Conservation (phyloP, 1,140 invertebrate genomes). For the Ips nitidus region DNA sequence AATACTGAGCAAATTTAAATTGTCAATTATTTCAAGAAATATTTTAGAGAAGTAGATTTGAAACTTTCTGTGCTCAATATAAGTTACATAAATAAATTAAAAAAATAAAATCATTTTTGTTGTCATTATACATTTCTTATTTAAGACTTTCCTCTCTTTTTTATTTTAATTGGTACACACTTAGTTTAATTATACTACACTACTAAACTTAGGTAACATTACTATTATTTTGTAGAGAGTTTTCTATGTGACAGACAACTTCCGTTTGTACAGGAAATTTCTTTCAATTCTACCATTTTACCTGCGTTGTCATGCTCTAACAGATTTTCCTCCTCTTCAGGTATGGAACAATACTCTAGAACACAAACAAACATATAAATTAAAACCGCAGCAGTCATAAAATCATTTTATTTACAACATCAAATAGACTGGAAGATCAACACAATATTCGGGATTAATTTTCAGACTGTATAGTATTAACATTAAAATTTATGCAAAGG, state of each 20-base stretch:
- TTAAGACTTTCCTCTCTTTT: too few relatives aligned
- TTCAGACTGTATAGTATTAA: not conserved
- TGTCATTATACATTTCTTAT: too few relatives aligned
- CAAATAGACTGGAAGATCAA: not conserved
- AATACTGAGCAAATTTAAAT: too few relatives aligned
- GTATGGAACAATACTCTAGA: not conserved
- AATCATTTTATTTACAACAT: not conserved
- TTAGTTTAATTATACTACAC: not conserved
- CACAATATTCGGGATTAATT: not conserved
- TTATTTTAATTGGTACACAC: too few relatives aligned
- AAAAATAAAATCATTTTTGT: too few relatives aligned
- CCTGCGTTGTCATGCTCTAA: slow-evolving; percentile 7
- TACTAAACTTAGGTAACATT: not conserved
- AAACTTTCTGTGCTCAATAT: too few relatives aligned
- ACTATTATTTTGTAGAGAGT: slow-evolving; percentile 5
- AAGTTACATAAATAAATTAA: too few relatives aligned
- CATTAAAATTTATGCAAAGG: not conserved
- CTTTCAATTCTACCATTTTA: slow-evolving; percentile 17
- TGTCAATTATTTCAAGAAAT: too few relatives aligned
- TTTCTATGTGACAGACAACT: slow-evolving; percentile 13
- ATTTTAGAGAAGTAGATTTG: too few relatives aligned
- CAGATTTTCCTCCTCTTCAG: slow-evolving; percentile 8
- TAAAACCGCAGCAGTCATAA: slow-evolving; percentile 1
- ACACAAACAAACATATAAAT: slow-evolving; percentile 19
- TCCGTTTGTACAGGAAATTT: slow-evolving; percentile 13